These are phyloP conservation scores for Lysiphlebus fabarum DNA, from an alignment of 1,140 invertebrate genomes.

Conservation along the genomic window DNA sequence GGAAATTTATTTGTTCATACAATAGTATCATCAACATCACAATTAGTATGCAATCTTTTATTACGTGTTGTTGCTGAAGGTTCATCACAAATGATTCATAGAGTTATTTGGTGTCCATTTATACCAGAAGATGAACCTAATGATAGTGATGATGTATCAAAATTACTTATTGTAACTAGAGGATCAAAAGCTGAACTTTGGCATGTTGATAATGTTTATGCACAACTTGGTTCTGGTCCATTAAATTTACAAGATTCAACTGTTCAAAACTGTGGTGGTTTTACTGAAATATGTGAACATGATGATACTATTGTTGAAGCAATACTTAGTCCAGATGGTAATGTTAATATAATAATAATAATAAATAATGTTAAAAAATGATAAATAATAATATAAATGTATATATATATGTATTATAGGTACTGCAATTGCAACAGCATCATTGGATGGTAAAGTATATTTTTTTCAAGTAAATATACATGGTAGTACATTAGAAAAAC, in stretches of 20 bases:
- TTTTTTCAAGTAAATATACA: conserved; percentile 77
- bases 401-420: too few species aligned
- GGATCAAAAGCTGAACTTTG: conserved; percentile 65
- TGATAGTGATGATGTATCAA: conserved; percentile 68
- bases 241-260: conserved; percentile 32
- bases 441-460: conserved; percentile 81
- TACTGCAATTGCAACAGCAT: conserved; percentile 84
- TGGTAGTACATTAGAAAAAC: conserved; percentile 45
- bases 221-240: conserved; percentile 36
- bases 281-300: conserved; percentile 67
- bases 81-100: conserved; percentile 48
- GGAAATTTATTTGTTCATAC: conserved; percentile 80
- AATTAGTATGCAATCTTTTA: conserved; percentile 59
- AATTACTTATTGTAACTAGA: conserved; percentile 77
- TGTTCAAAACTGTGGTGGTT: conserved; percentile 40
- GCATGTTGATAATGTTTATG: conserved; percentile 42
- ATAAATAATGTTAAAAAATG: too few species aligned
- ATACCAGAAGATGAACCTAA: conserved; percentile 67
- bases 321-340: conserved; percentile 86
- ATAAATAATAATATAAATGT: too few species aligned
- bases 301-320: conserved; percentile 75
- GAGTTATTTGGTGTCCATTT: conserved; percentile 90
- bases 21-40: conserved; percentile 64
- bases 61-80: conserved; percentile 54
- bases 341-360: too few species aligned